phyloP scores from a whole-genome alignment of 2,113 vertebrate genomes.

The Neogobius melanostomus region DNA sequence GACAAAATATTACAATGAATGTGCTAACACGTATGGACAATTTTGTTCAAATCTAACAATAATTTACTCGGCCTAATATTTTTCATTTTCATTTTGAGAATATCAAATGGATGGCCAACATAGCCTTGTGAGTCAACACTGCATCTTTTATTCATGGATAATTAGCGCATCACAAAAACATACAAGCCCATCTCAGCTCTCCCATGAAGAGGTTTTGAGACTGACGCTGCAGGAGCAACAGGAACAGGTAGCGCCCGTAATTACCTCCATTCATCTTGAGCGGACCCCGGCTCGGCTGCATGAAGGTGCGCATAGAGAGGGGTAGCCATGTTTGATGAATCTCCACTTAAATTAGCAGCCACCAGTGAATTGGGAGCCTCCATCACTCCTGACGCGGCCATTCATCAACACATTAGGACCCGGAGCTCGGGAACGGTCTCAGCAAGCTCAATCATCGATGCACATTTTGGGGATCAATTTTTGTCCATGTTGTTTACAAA shows the following conservation, averaged over 20 bases:
- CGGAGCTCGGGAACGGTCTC: constrained; percentile 33
- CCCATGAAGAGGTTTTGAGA: constrained; percentile 29
- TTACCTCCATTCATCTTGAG: constrained; percentile 79
- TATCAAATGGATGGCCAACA: not conserved
- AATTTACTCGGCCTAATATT: no score
- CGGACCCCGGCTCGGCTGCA: constrained; percentile 62
- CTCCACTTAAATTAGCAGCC: constrained; percentile 74
- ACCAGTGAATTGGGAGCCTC: constrained; percentile 64
- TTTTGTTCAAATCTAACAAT: no score
- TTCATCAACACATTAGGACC: constrained; percentile 77
- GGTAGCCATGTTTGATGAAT: constrained; percentile 72
- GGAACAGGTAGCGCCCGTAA: constrained; percentile 70
- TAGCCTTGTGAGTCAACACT: not conserved
- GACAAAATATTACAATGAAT: no score
- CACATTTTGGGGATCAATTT: constrained; percentile 41
- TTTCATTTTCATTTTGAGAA: not conserved
- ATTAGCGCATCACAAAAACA: not conserved
- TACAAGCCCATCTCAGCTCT: constrained; percentile 14
- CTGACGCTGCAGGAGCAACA: constrained; percentile 39
- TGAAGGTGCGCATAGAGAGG: constrained; percentile 57
- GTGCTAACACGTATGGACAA: no score
- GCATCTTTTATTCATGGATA: not conserved
- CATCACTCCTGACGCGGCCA: constrained; percentile 59
- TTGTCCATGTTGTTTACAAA: constrained; percentile 54
- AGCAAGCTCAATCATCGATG: constrained; percentile 40